Percentiles rank a stretch among this genome's conserved stretches.
Evolutionary conservation across 2,113 vertebrate genomes (phyloP).

Genomic region (Myotis lucifugus): DNA sequence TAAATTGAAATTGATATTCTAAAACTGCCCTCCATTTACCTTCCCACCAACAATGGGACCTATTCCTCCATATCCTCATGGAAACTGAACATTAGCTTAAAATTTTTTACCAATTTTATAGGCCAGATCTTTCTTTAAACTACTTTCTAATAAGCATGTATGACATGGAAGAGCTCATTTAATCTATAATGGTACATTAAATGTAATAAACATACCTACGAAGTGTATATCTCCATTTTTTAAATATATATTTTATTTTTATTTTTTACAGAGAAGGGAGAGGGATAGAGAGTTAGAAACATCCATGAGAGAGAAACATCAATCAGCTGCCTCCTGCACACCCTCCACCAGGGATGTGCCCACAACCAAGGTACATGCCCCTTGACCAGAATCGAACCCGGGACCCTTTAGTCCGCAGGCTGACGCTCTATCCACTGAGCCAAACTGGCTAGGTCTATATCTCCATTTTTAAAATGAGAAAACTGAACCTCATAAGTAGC

Average conservation of each 20-base stretch:
- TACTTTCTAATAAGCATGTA: background rate
- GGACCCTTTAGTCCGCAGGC: too few relatives aligned
- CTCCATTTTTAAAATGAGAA: constrained; percentile 8
- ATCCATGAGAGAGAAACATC: too few relatives aligned
- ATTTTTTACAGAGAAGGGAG: too few relatives aligned
- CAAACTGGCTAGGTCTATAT: too few relatives aligned
- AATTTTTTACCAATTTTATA: background rate
- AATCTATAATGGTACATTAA: background rate
- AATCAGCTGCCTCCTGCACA: too few relatives aligned
- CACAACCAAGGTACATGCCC: too few relatives aligned
- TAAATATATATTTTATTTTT: too few relatives aligned
- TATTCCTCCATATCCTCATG: background rate
- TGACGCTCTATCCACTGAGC: too few relatives aligned
- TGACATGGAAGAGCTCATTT: background rate
- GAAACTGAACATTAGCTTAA: background rate
- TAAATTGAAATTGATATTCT: background rate
- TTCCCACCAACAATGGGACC: background rate
- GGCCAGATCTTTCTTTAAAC: background rate
- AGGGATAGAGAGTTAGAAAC: too few relatives aligned
- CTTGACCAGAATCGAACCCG: too few relatives aligned
- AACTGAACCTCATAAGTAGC: background rate
- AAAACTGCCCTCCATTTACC: background rate
- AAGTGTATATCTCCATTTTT: background rate
- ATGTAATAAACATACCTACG: background rate
- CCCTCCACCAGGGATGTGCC: too few relatives aligned